These are phyloP conservation scores for Edolisoma coerulescens DNA, from an alignment of 2,113 vertebrate genomes.

Conservation along the genomic window DNA sequence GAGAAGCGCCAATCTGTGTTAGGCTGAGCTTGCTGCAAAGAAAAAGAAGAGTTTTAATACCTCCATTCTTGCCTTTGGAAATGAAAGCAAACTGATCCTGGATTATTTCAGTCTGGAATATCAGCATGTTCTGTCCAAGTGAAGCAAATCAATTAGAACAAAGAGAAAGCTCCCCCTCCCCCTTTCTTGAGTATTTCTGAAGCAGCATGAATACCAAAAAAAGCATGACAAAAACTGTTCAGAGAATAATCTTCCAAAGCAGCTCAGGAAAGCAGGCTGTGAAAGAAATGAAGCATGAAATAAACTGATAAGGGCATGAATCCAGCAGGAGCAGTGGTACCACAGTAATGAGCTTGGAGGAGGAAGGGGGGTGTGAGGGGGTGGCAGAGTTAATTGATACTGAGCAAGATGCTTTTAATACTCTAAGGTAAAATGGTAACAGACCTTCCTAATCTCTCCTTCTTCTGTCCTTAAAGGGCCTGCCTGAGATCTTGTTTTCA, in stretches of 20 bases:
- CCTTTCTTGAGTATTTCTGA: neutral
- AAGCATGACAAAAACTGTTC: conserved; percentile 30
- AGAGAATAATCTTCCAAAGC: conserved; percentile 39
- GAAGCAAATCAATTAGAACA: conserved; percentile 50
- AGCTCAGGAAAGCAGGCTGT: conserved; percentile 49
- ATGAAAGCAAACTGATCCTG: conserved; percentile 5
- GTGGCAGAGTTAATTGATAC: conserved; percentile 25
- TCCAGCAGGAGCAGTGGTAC: conserved; percentile 21
- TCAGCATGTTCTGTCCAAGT: neutral
- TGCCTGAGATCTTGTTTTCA: neutral
- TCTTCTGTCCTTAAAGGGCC: neutral
- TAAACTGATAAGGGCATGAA: conserved; percentile 58
- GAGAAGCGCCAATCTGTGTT: conserved; percentile 97
- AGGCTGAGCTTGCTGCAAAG: conserved; percentile 93
- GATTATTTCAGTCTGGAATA: conserved; percentile 44
- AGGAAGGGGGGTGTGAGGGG: neutral
- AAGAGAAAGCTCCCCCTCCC: neutral
- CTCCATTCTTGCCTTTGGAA: conserved; percentile 19
- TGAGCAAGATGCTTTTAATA: neutral
- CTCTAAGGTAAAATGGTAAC: conserved; percentile 13
- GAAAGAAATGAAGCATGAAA: conserved; percentile 66
- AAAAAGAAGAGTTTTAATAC: conserved; percentile 71
- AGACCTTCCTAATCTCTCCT: conserved; percentile 24
- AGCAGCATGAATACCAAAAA: conserved; percentile 7
- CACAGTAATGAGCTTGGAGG: neutral